Percentiles rank a stretch among this genome's conserved stretches.
Evolutionary conservation across 1,140 invertebrate species (phyloP).

Genomic region (Subanguina moxae): DNA sequence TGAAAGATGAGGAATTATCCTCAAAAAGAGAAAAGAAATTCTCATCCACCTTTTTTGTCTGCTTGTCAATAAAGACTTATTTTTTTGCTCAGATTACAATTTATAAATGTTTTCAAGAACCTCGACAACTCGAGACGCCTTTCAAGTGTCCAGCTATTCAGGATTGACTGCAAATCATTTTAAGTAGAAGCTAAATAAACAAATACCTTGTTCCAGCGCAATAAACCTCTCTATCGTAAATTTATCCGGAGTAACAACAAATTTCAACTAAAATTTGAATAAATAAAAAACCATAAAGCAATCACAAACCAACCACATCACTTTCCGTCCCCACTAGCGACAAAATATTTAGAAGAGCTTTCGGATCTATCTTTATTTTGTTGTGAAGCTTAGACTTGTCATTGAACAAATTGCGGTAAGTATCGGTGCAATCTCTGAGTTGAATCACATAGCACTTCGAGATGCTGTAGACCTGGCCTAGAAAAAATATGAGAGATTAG

Average conservation of each 20-base stretch:
- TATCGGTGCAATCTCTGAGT: not conserved
- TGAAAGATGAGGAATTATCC: no score
- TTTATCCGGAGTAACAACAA: not conserved
- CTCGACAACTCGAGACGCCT: no score
- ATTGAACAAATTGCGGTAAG: not conserved
- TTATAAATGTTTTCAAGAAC: no score
- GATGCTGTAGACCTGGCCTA: not conserved
- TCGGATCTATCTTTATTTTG: not conserved
- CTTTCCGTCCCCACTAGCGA: not conserved
- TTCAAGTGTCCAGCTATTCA: no score
- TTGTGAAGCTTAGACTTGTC: not conserved
- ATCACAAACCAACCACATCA: not conserved
- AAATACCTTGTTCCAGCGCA: not conserved
- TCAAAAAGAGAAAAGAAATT: no score
- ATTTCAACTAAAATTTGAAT: not conserved
- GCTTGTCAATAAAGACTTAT: no score
- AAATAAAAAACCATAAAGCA: not conserved
- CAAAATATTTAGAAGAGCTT: not conserved
- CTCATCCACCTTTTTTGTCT: no score
- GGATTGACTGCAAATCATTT: no score
- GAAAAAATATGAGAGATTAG: not conserved
- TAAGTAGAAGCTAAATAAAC: no score
- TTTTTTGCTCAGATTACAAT: no score
- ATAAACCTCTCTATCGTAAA: not conserved
- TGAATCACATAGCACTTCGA: not conserved